A percentile compares a stretch with the other conserved stretches of the same genome.
Conservation (phyloP, 2,797 vertebrate genomes). For the Paramormyrops hopkinsi region DNA sequence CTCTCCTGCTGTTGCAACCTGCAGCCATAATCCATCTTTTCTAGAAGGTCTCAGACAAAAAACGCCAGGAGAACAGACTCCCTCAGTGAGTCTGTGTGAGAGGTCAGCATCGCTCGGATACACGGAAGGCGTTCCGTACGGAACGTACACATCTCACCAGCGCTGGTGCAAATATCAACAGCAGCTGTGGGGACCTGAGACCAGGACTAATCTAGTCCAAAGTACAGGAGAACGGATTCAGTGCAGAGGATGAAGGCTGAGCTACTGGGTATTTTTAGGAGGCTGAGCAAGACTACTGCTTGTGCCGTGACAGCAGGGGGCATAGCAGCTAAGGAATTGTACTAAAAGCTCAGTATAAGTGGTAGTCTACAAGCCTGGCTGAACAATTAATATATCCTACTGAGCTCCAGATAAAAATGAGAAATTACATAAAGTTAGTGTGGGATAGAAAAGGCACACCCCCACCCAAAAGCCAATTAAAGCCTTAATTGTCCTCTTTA, state of each 20-base stretch:
- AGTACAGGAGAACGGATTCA: neutral
- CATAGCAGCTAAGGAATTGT: neutral
- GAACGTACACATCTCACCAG: neutral
- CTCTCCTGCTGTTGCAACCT: neutral
- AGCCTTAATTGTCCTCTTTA: neutral
- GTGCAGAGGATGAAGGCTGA: neutral
- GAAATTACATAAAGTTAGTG: neutral
- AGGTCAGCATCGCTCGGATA: neutral
- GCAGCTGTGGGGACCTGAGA: neutral
- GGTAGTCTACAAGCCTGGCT: neutral
- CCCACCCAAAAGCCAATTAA: neutral
- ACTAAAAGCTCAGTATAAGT: neutral
- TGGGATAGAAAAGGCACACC: neutral
- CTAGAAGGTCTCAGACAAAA: neutral
- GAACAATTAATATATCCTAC: neutral
- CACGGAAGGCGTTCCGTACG: neutral
- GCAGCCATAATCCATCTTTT: neutral
- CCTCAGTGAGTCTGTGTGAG: neutral
- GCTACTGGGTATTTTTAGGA: neutral
- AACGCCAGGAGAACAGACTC: neutral
- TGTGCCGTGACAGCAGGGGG: neutral
- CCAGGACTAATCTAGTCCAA: neutral
- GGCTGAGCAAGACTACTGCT: neutral
- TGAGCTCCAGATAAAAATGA: neutral
- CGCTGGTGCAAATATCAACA: neutral